phyloP scores from a whole-genome alignment of 53 echinoderm and acorn worm species.

The Holothuria scabra region DNA sequence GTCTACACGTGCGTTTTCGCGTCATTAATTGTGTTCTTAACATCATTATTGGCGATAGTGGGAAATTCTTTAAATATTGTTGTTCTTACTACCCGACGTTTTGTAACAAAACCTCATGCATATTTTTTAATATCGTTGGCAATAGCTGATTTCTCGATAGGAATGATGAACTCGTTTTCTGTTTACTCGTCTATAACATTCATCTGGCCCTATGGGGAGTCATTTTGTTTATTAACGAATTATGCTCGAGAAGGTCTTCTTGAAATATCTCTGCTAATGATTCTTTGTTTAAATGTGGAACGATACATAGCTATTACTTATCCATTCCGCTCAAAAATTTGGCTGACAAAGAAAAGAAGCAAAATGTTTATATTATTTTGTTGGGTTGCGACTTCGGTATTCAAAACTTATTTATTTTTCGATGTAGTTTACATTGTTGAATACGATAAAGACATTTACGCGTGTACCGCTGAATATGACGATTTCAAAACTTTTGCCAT shows the following conservation, averaged over 20 bases:
- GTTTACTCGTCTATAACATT: conserved; percentile 31
- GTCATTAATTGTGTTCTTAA: background rate
- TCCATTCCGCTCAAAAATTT: conserved; percentile 22
- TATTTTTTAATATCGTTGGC: conserved; percentile 56
- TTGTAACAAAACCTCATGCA: conserved; percentile 44
- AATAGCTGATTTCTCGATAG: conserved; percentile 42
- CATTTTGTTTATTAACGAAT: conserved; percentile 13
- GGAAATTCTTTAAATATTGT: conserved; percentile 52
- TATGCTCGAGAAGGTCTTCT: conserved; percentile 27
- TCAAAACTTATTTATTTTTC: background rate
- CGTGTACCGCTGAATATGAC: background rate
- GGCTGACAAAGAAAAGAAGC: background rate
- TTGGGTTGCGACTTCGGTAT: background rate
- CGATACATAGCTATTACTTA: conserved; percentile 43
- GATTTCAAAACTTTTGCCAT: background rate
- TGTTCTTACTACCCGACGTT: conserved; percentile 39
- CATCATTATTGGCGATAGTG: conserved; percentile 17
- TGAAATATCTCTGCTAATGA: conserved; percentile 54
- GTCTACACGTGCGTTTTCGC: background rate
- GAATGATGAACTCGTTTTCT: conserved; percentile 19
- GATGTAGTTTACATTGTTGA: background rate
- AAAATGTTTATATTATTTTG: conserved; percentile 7
- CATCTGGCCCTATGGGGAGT: conserved; percentile 45
- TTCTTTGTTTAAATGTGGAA: conserved; percentile 53
- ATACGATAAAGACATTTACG: conserved; percentile 14